Percentiles rank a stretch among this genome's conserved stretches.
Conservation (phyloP, 1,140 invertebrate species). For the Ips nitidus region DNA sequence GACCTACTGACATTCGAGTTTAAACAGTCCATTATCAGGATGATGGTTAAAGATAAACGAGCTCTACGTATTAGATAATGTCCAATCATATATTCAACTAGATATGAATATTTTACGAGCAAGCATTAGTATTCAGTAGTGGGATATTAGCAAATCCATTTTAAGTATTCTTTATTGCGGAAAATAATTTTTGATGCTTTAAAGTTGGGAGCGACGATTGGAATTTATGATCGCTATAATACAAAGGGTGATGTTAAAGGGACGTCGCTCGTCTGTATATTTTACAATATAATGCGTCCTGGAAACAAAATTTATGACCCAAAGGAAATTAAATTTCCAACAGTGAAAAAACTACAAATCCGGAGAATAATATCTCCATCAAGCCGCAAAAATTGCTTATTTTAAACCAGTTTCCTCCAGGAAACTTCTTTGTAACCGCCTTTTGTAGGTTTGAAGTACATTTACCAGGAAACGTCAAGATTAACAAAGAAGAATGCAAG, state of each 20-base stretch:
- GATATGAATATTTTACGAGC: too few species aligned
- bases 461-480: not conserved
- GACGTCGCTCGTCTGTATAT: not conserved
- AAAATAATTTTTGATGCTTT: conserved; percentile 2
- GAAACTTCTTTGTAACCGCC: conserved; percentile 2
- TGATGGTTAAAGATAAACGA: too few species aligned
- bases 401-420: not conserved
- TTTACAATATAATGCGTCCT: not conserved
- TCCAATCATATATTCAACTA: too few species aligned
- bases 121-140: too few species aligned
- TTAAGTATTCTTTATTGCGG: not conserved
- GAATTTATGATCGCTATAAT: not conserved
- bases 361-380: conserved; percentile 4
- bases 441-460: not conserved
- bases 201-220: not conserved
- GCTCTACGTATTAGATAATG: too few species aligned
- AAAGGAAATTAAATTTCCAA: not conserved
- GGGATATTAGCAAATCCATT: too few species aligned
- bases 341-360: conserved; percentile 1
- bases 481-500: too few species aligned
- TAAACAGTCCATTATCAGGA: too few species aligned
- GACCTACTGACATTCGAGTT: too few species aligned
- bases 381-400: not conserved
- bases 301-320: conserved; percentile 3
- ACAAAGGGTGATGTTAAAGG: not conserved